Evolutionary conservation across 1,140 invertebrate species (phyloP), one percentile per base, ranked within the genome.

Genomic region (Rhynchophorus ferrugineus): DNA sequence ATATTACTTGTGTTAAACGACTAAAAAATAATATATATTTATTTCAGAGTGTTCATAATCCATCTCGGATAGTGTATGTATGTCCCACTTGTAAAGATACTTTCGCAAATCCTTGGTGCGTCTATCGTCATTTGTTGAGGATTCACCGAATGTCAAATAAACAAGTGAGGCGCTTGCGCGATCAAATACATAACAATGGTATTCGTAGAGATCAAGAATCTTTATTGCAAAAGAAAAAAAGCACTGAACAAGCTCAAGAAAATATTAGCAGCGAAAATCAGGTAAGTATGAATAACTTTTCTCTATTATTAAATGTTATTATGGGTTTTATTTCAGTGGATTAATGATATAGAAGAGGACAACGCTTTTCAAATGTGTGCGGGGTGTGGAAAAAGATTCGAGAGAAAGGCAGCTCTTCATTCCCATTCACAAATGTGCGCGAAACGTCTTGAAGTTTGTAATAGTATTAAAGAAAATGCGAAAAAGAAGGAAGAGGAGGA

Each of bases 101-200:
- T 52, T 85, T 84, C 67, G 72, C 80, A 24, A 83, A 82, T 56
- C 74, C 78, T 0, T 84, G 81, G 76, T 78, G 80, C 59, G 83
- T 85, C 3, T 81, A 82, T 60, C 73, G 83, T n/a, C 84, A 86
- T 73, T 70, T 85, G 6, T 78, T 77, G 46, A 84, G 82, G 75
- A 77, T 83, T 62, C 79, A 82, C 65, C 74, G 76, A 52, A 80
- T 78, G 71, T 74, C 76, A n/a, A 73, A 74, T 44, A 72, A 76
- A 14, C 78, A 83, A 60, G 75, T 82, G 9, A 67, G 78, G 49
- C 76, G 75, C 46, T 59, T 82, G 17, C 67, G 79, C 43, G 69
- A 73, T 20, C 72, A 76, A 29, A 79, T 83, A 55, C 75, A 80
- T 63, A 69, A 75, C 1, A 80, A 74, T 62, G 72, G 75, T 5